Evolutionary conservation across 2,797 vertebrate genomes (phyloP).

Genomic region (Sciurus vulgaris): DNA sequence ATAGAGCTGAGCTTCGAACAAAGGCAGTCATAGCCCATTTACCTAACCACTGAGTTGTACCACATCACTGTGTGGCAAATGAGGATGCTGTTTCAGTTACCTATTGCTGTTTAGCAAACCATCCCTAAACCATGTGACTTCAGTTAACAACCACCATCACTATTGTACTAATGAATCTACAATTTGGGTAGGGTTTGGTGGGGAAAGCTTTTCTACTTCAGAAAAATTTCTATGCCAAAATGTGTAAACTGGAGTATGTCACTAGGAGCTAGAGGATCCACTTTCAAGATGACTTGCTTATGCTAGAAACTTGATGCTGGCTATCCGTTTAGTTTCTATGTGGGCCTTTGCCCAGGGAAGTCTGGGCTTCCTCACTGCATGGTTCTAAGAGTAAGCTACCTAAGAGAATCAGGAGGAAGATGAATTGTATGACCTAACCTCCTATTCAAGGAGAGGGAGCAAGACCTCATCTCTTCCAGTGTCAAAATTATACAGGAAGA

Average conservation of each 20-base stretch:
- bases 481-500: slow-evolving; percentile 13
- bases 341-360: background rate
- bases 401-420: slow-evolving; percentile 15
- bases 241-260: background rate
- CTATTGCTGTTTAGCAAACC: background rate
- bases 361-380: background rate
- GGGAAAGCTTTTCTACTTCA: background rate
- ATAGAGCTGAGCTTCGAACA: background rate
- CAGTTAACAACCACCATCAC: background rate
- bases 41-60: background rate
- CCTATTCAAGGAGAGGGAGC: background rate
- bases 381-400: background rate
- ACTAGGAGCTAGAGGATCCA: background rate
- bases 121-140: background rate
- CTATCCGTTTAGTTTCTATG: background rate
- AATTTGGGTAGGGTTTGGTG: background rate
- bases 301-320: background rate
- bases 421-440: background rate
- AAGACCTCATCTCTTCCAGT: background rate
- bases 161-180: slow-evolving; percentile 23
- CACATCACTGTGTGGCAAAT: background rate
- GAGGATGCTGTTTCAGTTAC: background rate
- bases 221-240: background rate
- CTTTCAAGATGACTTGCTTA: background rate
- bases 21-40: background rate